Base-by-base conservation (phyloP, 2,113 vertebrate genomes). In the Planiliza haematocheilus region DNA sequence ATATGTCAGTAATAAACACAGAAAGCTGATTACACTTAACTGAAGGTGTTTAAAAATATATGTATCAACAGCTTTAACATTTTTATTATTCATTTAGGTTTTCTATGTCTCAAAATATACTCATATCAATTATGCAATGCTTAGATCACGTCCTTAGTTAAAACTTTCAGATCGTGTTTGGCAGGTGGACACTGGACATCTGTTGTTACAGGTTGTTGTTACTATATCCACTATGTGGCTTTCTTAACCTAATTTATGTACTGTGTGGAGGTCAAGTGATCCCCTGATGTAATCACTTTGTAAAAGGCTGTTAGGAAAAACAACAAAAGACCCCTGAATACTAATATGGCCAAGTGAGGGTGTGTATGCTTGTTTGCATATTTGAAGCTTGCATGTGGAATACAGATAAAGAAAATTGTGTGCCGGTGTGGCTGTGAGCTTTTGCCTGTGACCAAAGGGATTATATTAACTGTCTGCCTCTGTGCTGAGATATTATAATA, bases 391-490 rank as follows among this genome's bases (percentile, higher is more conserved):
- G 58, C 45, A n/a, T 51, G 42, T 63, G 52, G 30, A 43, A 52
- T 5, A 14, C 34, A 72, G 63, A 87, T 82, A 86, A 82, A 72
- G 51, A 48, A 34, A 64, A 20, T 30, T 39, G 13, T 21, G 16
- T 18, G 0, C 21, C 18, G 12, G 45, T 17, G 46, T 59, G 49
- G 51, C 56, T 58, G 39, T 21, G 17, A 7, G 74, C 43, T 48
- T 42, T 39, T 59, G 36, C 36, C 52, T 49, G 69, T 71, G 74
- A 86, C 65, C 70, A 88, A 81, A 1, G 6, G 48, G 56, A 85
- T 82, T 83, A 78, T 57, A 64, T 79, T 60, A 79, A 71, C 70
- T 74, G 67, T 87, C 68, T 67, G 50, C 60, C 72, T 74, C 69
- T 21, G 41, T 75, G 55, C 60, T 43, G 12, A 18, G 39, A 57